Base-by-base conservation (phyloP, 2,113 vertebrate species). In the Oxyura jamaicensis region DNA sequence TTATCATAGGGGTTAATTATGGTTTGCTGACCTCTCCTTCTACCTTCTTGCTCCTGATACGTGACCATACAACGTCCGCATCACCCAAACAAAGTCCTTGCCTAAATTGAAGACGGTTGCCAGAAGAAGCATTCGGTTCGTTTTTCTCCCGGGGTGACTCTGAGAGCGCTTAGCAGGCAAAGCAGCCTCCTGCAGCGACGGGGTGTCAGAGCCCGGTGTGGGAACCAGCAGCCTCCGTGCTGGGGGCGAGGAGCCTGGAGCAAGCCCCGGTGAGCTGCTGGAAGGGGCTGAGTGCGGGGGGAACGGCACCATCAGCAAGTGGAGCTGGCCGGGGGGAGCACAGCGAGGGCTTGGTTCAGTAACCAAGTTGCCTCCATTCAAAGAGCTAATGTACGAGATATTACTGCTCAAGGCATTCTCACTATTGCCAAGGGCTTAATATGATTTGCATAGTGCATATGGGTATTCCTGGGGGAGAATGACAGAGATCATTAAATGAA, bases 401-500 rank as follows among this genome's bases (percentile, higher is more conserved):
- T 46, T 71, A 48, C 93, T 74, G 92, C 91, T 93, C 63, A 11
- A 67, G 93, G 93, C 88, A 55, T 35, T 91, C 77, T 7, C 86
- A 35, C 86, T 74, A 55, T 79, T 89, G 93, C 95, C 96, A 89
- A 90, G 96, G 95, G 95, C 95, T 96, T 85, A 69, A 63, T 89
- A 79, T 53, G 66, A 93, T 97, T 94, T 97, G 95, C 93, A 87
- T 92, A 93, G 92, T 13, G 55, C 5, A 12, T 59, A 36, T 39
- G 86, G 86, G 35, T 76, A 84, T 91, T 94, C 96, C 96, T 91
- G 44, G 87, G 97, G 97, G 96, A 97, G 94, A 92, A 76, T 76
- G 94, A 71, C 71, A 89, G 95, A 97, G 96, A 98, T 97, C 98
- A 97, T 98, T 98, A 96, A 95, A 78, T 87, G 96, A 93, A 97